Evolutionary conservation across 2,888 invertebrate genomes (phyloP).

Genomic region (Sylvicola cinctus): DNA sequence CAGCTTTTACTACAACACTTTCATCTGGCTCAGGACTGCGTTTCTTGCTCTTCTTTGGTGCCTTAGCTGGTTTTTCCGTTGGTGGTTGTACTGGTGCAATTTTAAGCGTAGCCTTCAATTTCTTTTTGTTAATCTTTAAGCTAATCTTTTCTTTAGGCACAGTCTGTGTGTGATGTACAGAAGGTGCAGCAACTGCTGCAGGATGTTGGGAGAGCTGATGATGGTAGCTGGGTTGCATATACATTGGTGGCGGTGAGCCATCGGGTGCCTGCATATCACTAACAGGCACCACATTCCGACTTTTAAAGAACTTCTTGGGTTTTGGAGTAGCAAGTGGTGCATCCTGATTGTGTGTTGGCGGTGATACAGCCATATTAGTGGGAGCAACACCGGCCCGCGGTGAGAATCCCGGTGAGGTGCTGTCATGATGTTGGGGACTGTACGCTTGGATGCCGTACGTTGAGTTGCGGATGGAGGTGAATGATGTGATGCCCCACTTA

Average conservation of each 20-base stretch:
- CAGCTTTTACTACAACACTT: background rate
- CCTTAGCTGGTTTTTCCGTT: background rate
- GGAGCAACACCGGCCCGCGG: slow-evolving; percentile 9
- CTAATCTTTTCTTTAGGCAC: background rate
- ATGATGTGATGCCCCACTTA: slow-evolving; percentile 87
- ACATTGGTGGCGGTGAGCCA: slow-evolving; percentile 5
- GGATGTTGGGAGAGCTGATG: too few relatives aligned
- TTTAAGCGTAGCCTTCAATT: slow-evolving; percentile 15
- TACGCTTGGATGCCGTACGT: slow-evolving; percentile 4
- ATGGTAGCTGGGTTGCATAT: slow-evolving; percentile 5
- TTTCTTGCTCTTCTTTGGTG: background rate
- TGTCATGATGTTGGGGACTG: slow-evolving; percentile 6
- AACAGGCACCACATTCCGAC: slow-evolving; percentile 46
- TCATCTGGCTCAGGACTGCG: background rate
- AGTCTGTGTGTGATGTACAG: background rate
- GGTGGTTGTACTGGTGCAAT: slow-evolving; percentile 2
- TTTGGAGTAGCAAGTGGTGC: slow-evolving; percentile 32
- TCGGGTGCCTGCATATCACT: background rate
- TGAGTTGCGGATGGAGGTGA: slow-evolving; percentile 54
- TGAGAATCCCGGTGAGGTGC: slow-evolving; percentile 18
- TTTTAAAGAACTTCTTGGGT: slow-evolving; percentile 81
- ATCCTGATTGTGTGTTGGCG: slow-evolving; percentile 15
- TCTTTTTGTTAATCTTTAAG: slow-evolving; percentile 14
- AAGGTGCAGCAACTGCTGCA: background rate
- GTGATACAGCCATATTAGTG: slow-evolving; percentile 14